A percentile compares a stretch with the other conserved stretches of the same genome.
Conservation (phyloP, 2,888 invertebrate species). For the Apotomis capreana region DNA sequence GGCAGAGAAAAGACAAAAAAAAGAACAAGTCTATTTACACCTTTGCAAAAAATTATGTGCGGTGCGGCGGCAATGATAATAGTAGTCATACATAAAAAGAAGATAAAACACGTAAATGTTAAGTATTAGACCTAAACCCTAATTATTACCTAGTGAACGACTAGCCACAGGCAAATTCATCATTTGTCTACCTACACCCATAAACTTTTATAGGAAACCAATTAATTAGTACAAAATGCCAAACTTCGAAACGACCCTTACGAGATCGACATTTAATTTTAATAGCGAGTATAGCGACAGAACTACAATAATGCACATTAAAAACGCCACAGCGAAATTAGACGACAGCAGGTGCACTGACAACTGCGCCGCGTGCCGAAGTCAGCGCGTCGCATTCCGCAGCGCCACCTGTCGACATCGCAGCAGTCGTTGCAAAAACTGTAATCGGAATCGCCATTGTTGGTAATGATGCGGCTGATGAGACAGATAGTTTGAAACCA, state of each 20-base stretch:
- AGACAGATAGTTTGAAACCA: conserved; percentile 1
- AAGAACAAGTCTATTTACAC: too few relatives aligned
- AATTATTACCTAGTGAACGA: not conserved
- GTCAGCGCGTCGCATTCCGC: conserved; percentile 45
- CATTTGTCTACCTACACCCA: not conserved
- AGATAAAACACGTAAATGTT: not conserved
- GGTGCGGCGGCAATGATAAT: too few relatives aligned
- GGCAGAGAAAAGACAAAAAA: too few relatives aligned
- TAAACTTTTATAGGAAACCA: not conserved
- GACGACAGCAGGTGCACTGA: conserved; percentile 37
- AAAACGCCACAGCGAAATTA: conserved; percentile 19
- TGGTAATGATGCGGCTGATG: conserved; percentile 54
- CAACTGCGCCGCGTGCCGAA: conserved; percentile 26
- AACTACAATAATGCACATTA: conserved; percentile 26
- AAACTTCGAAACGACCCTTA: conserved; percentile 1
- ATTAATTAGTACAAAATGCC: conserved; percentile 16
- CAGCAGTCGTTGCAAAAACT: conserved; percentile 63
- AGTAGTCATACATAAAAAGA: too few relatives aligned
- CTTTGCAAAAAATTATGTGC: too few relatives aligned
- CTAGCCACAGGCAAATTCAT: not conserved
- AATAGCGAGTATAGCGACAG: conserved; percentile 1
- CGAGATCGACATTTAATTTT: not conserved
- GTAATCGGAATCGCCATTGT: conserved; percentile 54
- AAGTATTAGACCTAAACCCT: not conserved
- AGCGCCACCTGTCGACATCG: conserved; percentile 50